phyloP scores from a whole-genome alignment of 2,797 vertebrate genomes.

The Girardinus metallicus region DNA sequence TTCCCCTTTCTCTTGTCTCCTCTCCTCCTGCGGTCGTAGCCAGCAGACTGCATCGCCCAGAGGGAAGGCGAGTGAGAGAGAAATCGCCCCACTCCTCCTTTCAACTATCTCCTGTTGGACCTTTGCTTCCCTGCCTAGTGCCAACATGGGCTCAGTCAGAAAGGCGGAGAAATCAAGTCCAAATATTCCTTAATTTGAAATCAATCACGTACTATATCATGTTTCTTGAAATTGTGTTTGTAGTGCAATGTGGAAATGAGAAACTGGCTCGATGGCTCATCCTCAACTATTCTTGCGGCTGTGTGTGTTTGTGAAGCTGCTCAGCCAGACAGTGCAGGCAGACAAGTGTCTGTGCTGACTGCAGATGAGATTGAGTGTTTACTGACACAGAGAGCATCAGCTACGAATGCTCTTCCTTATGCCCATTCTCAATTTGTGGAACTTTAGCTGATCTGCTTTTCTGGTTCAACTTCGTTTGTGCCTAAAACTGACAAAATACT shows the following conservation, averaged over 20 bases:
- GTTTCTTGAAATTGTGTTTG: slow-evolving; percentile 24
- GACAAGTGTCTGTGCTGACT: slow-evolving; percentile 83
- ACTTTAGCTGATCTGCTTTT: slow-evolving; percentile 29
- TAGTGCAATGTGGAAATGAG: slow-evolving; percentile 46
- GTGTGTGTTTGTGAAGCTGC: slow-evolving; percentile 43
- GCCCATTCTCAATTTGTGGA: slow-evolving; percentile 44
- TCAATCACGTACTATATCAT: slow-evolving; percentile 27
- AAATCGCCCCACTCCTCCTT: slow-evolving; percentile 26
- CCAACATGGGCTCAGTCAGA: slow-evolving; percentile 28
- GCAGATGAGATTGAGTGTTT: slow-evolving; percentile 84
- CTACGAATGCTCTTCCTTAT: slow-evolving; percentile 64
- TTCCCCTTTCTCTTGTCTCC: slow-evolving; percentile 9
- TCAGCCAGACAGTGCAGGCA: slow-evolving; percentile 82
- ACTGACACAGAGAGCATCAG: slow-evolving; percentile 78
- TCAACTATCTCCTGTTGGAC: slow-evolving; percentile 1
- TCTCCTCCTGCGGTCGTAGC: slow-evolving; percentile 54
- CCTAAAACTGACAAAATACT: slow-evolving; percentile 12
- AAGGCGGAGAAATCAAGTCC: slow-evolving; percentile 41
- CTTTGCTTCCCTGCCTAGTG: slow-evolving; percentile 21
- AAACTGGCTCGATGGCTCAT: slow-evolving; percentile 52
- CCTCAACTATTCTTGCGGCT: slow-evolving; percentile 33
- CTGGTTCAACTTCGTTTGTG: slow-evolving; percentile 26
- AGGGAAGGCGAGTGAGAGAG: slow-evolving; percentile 35
- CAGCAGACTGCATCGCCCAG: slow-evolving; percentile 61
- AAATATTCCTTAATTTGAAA: slow-evolving; percentile 44